Evolutionary conservation across 2,797 vertebrate genomes (phyloP).

Genomic region (Hoplostethus mediterraneus): DNA sequence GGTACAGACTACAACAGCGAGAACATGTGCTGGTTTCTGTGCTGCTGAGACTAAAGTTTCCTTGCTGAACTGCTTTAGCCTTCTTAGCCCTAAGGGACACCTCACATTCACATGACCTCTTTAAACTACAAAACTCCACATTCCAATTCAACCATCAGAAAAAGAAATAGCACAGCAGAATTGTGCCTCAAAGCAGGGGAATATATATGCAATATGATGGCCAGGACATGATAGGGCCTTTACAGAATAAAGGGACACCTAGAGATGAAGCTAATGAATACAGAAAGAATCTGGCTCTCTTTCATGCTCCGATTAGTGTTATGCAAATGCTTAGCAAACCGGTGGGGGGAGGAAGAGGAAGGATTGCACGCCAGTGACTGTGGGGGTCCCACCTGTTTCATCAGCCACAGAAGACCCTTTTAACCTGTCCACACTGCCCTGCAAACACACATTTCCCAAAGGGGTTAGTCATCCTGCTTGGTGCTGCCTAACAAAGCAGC

Average conservation of each 20-base stretch:
- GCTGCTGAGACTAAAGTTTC: constrained; percentile 24
- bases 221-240: constrained; percentile 57
- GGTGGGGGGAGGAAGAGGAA: constrained; percentile 46
- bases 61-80: constrained; percentile 39
- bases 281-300: constrained; percentile 56
- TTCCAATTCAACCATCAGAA: constrained; percentile 51
- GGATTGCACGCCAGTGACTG: constrained; percentile 62
- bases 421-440: constrained; percentile 61
- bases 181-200: constrained; percentile 57
- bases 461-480: constrained; percentile 32
- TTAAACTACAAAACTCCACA: constrained; percentile 60
- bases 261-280: constrained; percentile 66
- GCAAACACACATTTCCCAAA: constrained; percentile 34
- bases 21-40: constrained; percentile 37
- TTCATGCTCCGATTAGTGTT: constrained; percentile 72
- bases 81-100: constrained; percentile 56
- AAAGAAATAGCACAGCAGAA: constrained; percentile 50
- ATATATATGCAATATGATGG: constrained; percentile 33
- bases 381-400: constrained; percentile 79
- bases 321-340: constrained; percentile 64
- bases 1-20: constrained; percentile 39
- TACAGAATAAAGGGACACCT: constrained; percentile 59
- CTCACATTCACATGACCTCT: constrained; percentile 70
- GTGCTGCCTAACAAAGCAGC: constrained; percentile 25
- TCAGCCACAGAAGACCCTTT: constrained; percentile 66